These are phyloP conservation scores for Diacarnus erythraeanus DNA, from an alignment of 37 sponge, comb jelly and placozoan genomes.

Conservation along the genomic window DNA sequence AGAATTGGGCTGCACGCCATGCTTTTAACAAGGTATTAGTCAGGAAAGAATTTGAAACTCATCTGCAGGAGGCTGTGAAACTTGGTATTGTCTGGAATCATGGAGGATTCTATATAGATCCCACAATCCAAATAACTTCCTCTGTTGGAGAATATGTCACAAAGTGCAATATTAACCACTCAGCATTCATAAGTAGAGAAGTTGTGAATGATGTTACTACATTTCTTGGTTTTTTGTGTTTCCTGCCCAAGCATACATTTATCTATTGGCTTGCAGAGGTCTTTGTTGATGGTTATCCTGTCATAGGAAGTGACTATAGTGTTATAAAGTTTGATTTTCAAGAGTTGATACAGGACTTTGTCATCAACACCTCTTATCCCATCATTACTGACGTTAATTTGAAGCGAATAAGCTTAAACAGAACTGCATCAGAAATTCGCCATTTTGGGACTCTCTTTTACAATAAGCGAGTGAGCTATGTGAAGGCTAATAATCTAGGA, in stretches of 20 bases:
- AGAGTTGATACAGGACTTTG: too few relatives aligned
- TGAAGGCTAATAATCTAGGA: too few relatives aligned
- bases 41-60: not conserved
- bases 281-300: not conserved
- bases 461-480: too few relatives aligned
- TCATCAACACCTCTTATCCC: too few relatives aligned
- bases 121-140: not conserved
- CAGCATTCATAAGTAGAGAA: not conserved
- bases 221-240: not conserved
- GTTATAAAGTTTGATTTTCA: too few relatives aligned
- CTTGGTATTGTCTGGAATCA: not conserved
- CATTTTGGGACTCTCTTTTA: too few relatives aligned
- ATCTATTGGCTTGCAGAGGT: not conserved
- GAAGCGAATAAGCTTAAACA: too few relatives aligned
- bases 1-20: not conserved
- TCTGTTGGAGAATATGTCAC: too few relatives aligned
- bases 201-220: not conserved
- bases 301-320: too few relatives aligned
- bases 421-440: too few relatives aligned
- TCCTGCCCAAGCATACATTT: not conserved
- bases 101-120: conserved; percentile 7
- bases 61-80: not conserved
- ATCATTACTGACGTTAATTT: too few relatives aligned
- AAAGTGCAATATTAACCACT: not conserved
- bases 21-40: not conserved